Base-by-base conservation (phyloP, 2,113 vertebrate genomes). In the Spea bombifrons region DNA sequence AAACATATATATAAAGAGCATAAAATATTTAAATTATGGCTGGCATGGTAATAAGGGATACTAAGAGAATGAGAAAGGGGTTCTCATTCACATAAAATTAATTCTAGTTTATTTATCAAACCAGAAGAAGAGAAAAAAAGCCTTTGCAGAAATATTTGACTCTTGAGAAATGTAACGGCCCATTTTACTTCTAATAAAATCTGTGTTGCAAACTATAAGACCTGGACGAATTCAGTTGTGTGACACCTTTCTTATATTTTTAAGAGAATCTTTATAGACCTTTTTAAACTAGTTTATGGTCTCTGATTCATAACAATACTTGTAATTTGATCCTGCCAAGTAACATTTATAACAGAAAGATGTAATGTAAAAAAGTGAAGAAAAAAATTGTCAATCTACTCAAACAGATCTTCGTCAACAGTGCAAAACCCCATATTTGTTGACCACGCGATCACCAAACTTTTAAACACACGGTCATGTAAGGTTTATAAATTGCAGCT, bases 401-500 rank as follows among this genome's bases (percentile, higher is more conserved):
- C 49, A 52, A 71, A 49, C 49, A 15, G 46, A 71, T 71, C 49
- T 48, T 4, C 46, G 8, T 12, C 53, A n/a, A 71, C 1, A 53
- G 55, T 12, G 49, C 10, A 43, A 70, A 9, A 53, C 30, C 5
- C 49, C n/a, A 59, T 59, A 59, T 59, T 13, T 59, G 15, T 59
- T 13, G 16, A 70, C 48, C 16, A 9, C 5, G 0, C 17, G 45
- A 59, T 69, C 57, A 78, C 15, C 16, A 73, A 48, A 57, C 49
- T 67, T 16, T 73, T 73, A 48, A 59, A 48, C 57, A 73, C 15
- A 30, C n/a, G 63, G 52, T 73, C 64, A 80, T 8, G 5, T 61
- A 73, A 80, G 77, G 50, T 61, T 73, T 73, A 80, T 66, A 66
- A 59, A 52, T 47, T 73, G 65, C 63, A 67, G 50, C 46, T 78